These are phyloP conservation scores for Synergus umbraculus DNA, from an alignment of 2,888 invertebrate species.

Conservation along the genomic window DNA sequence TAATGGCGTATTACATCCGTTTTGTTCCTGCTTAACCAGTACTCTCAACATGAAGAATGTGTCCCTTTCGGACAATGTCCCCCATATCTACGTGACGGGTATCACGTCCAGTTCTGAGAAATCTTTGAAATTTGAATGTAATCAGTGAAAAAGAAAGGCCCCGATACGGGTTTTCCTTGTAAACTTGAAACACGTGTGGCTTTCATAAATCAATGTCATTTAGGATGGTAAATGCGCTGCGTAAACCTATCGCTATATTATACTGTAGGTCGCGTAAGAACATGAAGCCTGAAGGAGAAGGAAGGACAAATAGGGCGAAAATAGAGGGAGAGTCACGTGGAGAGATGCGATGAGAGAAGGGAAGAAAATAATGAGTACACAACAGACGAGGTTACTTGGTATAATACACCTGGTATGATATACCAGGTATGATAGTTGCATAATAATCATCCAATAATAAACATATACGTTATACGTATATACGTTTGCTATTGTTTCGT, in stretches of 20 bases:
- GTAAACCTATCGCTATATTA: background rate
- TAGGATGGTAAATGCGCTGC: conserved; percentile 1
- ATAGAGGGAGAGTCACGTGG: conserved; percentile 4
- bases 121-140: background rate
- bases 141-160: background rate
- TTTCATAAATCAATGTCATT: conserved; percentile 7
- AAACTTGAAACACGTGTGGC: background rate
- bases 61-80: background rate
- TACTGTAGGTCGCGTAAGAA: background rate
- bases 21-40: background rate
- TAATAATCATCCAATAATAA: background rate
- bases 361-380: conserved; percentile 4
- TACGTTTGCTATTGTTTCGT: too few species aligned
- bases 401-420: background rate
- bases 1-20: background rate
- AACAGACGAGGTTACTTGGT: conserved; percentile 5
- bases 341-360: conserved; percentile 11
- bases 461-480: too few species aligned
- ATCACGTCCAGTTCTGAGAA: background rate
- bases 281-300: conserved; percentile 8
- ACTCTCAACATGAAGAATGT: background rate
- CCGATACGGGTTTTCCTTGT: background rate
- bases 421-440: background rate
- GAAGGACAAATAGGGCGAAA: conserved; percentile 4
- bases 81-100: background rate